Percentiles rank a stretch among this genome's conserved stretches.
Evolutionary conservation across 2,888 invertebrate species (phyloP).

Genomic region (Eristalinus aeneus): DNA sequence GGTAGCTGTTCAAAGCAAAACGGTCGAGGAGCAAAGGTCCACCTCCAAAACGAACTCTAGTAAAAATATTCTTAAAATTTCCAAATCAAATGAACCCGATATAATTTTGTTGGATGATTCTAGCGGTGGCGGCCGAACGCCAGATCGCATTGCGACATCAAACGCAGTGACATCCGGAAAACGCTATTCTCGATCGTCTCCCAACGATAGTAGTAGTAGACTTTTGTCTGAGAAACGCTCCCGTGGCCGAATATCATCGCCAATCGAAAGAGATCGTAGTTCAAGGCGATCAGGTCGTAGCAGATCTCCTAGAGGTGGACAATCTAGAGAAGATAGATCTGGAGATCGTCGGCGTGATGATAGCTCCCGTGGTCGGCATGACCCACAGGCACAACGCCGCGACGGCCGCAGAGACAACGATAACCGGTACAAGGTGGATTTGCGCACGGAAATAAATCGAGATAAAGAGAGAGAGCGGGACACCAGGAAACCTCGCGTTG

Average conservation of each 20-base stretch:
- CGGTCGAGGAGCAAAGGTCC: slow-evolving; percentile 67
- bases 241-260: slow-evolving; percentile 11
- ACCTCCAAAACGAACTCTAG: slow-evolving; percentile 75
- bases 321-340: slow-evolving; percentile 39
- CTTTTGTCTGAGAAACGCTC: slow-evolving; percentile 53
- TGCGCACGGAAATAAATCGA: slow-evolving; percentile 80
- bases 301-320: slow-evolving; percentile 68
- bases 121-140: slow-evolving; percentile 83
- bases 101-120: slow-evolving; percentile 86
- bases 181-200: slow-evolving; percentile 59
- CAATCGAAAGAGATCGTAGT: slow-evolving; percentile 53
- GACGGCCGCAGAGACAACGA: slow-evolving; percentile 80
- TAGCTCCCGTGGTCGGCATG: slow-evolving; percentile 73
- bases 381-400: slow-evolving; percentile 35
- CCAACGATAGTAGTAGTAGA: slow-evolving; percentile 29
- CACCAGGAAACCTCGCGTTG: slow-evolving; percentile 72
- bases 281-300: slow-evolving; percentile 67
- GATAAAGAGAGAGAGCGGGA: slow-evolving; percentile 81
- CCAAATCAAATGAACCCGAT: slow-evolving; percentile 81
- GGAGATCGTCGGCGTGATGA: slow-evolving; percentile 63
- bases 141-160: slow-evolving; percentile 74
- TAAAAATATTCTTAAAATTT: slow-evolving; percentile 80
- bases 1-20: slow-evolving; percentile 47
- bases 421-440: slow-evolving; percentile 79
- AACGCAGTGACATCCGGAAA: slow-evolving; percentile 50